Conservation (phyloP, 2,113 vertebrate genomes). For the Callithrix jacchus region DNA sequence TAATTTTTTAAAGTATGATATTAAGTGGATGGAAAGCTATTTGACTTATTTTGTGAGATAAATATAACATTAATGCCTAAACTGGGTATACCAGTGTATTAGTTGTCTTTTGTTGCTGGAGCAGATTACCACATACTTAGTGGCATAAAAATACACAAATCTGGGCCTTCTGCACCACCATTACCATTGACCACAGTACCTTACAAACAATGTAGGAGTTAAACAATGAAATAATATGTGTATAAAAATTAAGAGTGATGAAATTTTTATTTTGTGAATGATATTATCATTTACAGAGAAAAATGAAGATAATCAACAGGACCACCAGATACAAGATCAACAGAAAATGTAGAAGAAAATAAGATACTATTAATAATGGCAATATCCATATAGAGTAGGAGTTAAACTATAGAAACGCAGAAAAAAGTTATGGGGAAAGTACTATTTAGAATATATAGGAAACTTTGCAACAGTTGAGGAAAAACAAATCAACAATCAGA, state of each 20-base stretch:
- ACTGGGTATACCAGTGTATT: background rate
- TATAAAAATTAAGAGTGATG: background rate
- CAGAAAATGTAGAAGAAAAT: background rate
- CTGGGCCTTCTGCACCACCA: background rate
- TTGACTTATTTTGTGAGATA: background rate
- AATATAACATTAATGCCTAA: background rate
- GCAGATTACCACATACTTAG: background rate
- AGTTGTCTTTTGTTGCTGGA: background rate
- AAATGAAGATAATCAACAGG: background rate
- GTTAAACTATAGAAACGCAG: background rate
- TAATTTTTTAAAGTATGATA: background rate
- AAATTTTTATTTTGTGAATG: background rate
- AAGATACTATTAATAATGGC: background rate
- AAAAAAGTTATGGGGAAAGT: background rate
- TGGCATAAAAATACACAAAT: background rate
- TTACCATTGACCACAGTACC: background rate
- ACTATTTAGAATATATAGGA: background rate
- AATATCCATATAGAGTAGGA: background rate
- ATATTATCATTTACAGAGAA: background rate
- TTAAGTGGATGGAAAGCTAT: background rate
- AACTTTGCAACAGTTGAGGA: background rate
- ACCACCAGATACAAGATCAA: background rate
- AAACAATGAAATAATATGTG: background rate
- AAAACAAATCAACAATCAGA: background rate
- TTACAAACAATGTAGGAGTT: background rate